Conservation (phyloP, 2,113 vertebrate species). For the Sapayoa aenigma region DNA sequence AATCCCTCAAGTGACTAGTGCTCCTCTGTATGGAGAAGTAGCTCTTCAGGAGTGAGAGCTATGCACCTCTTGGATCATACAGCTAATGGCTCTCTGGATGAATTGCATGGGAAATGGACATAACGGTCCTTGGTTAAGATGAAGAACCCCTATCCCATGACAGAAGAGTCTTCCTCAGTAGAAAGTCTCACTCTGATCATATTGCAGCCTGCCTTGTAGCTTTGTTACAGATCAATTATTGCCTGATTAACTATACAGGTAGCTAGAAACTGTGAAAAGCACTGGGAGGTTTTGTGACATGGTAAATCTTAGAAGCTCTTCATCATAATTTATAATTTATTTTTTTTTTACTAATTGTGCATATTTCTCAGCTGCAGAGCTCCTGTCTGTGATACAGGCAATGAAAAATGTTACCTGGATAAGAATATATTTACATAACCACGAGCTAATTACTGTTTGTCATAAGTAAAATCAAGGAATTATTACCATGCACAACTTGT, state of each 20-base stretch:
- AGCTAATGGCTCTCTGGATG: background rate
- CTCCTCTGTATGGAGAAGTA: background rate
- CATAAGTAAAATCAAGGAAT: slow-evolving; percentile 40
- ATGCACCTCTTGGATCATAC: background rate
- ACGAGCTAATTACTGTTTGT: slow-evolving; percentile 21
- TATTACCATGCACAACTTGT: slow-evolving; percentile 16
- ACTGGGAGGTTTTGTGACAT: background rate
- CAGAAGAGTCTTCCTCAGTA: background rate
- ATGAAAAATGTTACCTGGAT: slow-evolving; percentile 43
- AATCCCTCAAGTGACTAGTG: background rate
- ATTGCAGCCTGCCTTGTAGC: background rate
- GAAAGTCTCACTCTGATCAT: background rate
- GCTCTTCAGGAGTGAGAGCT: background rate
- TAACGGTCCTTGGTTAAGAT: background rate
- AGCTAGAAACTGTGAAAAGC: background rate
- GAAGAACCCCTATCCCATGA: background rate
- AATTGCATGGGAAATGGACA: background rate
- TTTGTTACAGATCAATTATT: background rate
- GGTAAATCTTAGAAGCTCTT: background rate
- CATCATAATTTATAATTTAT: slow-evolving; percentile 9
- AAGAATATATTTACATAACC: slow-evolving; percentile 48
- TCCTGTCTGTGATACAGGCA: background rate
- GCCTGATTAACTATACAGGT: background rate
- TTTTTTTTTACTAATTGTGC: background rate
- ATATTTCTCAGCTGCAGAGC: background rate